Conservation (phyloP, 2,113 vertebrate species). For the Desmodus rotundus region DNA sequence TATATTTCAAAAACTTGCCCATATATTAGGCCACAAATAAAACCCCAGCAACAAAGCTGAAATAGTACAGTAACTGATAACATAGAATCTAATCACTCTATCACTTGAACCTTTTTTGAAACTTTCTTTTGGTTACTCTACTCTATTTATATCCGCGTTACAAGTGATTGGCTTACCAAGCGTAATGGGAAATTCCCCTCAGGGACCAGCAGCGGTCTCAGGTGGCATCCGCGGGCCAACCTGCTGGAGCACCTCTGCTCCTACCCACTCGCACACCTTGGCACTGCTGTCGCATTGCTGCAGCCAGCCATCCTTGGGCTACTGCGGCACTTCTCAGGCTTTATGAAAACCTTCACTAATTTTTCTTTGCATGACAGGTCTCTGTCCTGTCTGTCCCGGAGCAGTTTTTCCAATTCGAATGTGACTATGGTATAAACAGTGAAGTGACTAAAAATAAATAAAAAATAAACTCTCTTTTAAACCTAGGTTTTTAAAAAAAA, state of each 20-base stretch:
- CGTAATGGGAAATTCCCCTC: not conserved
- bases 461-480: not conserved
- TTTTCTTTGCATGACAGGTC: constrained; percentile 70
- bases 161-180: not conserved
- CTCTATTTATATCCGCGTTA: not conserved
- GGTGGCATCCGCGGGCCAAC: not conserved
- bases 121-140: not conserved
- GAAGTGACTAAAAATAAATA: constrained; percentile 63
- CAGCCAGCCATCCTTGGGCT: constrained; percentile 36
- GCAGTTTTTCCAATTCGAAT: constrained; percentile 73
- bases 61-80: not conserved
- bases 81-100: not conserved
- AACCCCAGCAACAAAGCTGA: not conserved
- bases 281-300: not conserved
- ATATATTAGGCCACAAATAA: not conserved
- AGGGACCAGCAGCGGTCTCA: not conserved
- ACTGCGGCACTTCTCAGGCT: constrained; percentile 46
- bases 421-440: constrained; percentile 70
- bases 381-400: constrained; percentile 56
- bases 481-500: not conserved
- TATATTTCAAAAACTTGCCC: not conserved
- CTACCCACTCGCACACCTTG: not conserved
- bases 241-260: not conserved
- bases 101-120: not conserved
- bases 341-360: constrained; percentile 21